Percentiles rank a stretch among this genome's conserved stretches.
Conservation (phyloP, 1,140 invertebrate species). For the Tetragnatha versicolor region DNA sequence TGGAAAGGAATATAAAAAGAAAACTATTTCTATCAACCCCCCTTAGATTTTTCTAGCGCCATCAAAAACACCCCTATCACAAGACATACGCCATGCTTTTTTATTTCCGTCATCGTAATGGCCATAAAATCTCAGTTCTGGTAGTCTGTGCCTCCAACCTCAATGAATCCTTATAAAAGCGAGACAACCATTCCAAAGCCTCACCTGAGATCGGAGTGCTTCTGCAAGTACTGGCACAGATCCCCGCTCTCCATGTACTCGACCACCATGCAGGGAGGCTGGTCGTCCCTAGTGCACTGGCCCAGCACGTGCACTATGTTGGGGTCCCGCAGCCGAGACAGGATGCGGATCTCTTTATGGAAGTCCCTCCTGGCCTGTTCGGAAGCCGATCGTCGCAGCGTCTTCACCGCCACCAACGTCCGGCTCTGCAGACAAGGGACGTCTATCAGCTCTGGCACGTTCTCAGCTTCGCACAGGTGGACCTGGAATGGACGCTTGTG, state of each 20-base stretch:
- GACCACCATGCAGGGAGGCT: conserved; percentile 82
- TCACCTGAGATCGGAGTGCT: too few relatives aligned
- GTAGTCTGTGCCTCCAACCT: too few relatives aligned
- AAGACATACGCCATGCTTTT: too few relatives aligned
- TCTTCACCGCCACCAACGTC: conserved; percentile 78
- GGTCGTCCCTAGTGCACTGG: conserved; percentile 79
- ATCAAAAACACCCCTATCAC: too few relatives aligned
- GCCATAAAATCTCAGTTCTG: too few relatives aligned
- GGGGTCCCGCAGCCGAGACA: conserved; percentile 83
- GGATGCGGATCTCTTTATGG: conserved; percentile 84
- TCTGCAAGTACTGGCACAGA: conserved; percentile 80
- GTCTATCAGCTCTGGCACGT: conserved; percentile 77
- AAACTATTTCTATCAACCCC: too few relatives aligned
- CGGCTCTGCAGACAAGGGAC: conserved; percentile 71
- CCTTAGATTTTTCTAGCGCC: neutral
- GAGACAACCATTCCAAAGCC: too few relatives aligned
- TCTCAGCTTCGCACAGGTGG: conserved; percentile 84
- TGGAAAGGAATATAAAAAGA: too few relatives aligned
- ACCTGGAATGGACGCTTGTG: conserved; percentile 76
- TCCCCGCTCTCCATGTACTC: conserved; percentile 92
- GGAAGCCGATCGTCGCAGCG: conserved; percentile 74
- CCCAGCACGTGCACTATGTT: conserved; percentile 88
- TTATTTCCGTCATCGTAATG: neutral
- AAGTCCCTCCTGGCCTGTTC: conserved; percentile 88
- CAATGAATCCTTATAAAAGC: neutral